Conservation (phyloP, 2,888 invertebrate genomes). For the Yponomeuta sedellus region DNA sequence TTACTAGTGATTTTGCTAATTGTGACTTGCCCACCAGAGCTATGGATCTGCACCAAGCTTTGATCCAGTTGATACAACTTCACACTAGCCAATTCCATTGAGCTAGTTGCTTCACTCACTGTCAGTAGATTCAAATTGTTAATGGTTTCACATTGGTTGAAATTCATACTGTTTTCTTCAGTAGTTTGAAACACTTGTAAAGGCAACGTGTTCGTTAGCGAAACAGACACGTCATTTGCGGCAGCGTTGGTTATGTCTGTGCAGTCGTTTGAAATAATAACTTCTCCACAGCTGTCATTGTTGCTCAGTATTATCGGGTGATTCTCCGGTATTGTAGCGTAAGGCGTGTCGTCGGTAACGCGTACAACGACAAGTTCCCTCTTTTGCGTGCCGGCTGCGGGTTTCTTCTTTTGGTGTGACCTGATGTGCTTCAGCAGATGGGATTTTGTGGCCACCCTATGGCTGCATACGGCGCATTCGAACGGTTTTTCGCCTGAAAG, state of each 20-base stretch:
- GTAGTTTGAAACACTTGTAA: constrained; percentile 36
- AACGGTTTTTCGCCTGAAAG: constrained; percentile 60
- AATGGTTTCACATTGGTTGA: not conserved
- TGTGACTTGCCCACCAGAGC: constrained; percentile 44
- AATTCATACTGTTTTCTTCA: constrained; percentile 26
- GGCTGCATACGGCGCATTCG: constrained; percentile 49
- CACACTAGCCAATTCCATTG: constrained; percentile 39
- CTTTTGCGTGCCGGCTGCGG: constrained; percentile 12
- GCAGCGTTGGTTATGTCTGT: not conserved
- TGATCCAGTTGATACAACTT: constrained; percentile 55
- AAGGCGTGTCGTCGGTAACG: constrained; percentile 10
- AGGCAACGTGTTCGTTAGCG: constrained; percentile 26
- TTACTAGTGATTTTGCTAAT: constrained; percentile 58
- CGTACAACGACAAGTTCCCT: constrained; percentile 13
- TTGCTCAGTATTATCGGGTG: not conserved
- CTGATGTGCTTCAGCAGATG: constrained; percentile 51
- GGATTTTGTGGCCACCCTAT: constrained; percentile 49
- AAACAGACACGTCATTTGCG: not conserved
- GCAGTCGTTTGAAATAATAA: constrained; percentile 3
- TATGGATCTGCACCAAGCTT: constrained; percentile 52
- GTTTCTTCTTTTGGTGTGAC: constrained; percentile 38
- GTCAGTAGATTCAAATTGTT: constrained; percentile 46
- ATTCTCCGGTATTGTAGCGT: not conserved
- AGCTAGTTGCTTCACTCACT: constrained; percentile 37
- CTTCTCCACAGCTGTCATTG: constrained; percentile 19